Percentiles rank a stretch among this genome's conserved stretches.
phyloP scores from a whole-genome alignment of 92 coral and sea anemone genomes.

The Zoanthus gigantus region DNA sequence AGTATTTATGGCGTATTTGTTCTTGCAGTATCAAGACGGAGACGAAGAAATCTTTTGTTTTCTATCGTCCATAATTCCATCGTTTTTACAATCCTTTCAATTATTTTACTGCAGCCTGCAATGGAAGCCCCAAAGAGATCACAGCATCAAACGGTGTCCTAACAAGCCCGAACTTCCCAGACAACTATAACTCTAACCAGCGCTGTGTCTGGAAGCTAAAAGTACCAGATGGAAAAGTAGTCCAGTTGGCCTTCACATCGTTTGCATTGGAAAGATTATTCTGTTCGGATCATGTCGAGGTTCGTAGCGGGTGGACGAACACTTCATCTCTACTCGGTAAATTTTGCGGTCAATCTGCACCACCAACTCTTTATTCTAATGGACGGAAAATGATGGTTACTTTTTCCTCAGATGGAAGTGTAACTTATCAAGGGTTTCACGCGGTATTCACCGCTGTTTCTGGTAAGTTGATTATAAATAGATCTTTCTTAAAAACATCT shows the following conservation, averaged over 20 bases:
- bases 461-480: not conserved
- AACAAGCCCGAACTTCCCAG: constrained; percentile 10
- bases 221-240: not conserved
- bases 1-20: no score
- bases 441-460: constrained; percentile 21
- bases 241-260: constrained; percentile 17
- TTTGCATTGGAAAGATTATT: not conserved
- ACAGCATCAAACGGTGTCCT: not conserved
- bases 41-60: no score
- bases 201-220: constrained; percentile 5
- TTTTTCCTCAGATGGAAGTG: constrained; percentile 5
- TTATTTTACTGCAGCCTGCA: not conserved
- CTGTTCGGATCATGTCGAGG: not conserved
- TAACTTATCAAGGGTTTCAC: not conserved
- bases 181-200: not conserved
- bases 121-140: not conserved
- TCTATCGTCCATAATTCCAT: no score
- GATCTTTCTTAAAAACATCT: no score
- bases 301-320: not conserved
- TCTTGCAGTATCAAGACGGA: no score
- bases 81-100: no score
- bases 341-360: not conserved
- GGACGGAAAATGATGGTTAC: not conserved
- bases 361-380: constrained; percentile 5
- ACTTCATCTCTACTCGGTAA: constrained; percentile 1